These are phyloP conservation scores for Atherix ibis DNA, from an alignment of 2,888 invertebrate genomes.

Conservation along the genomic window DNA sequence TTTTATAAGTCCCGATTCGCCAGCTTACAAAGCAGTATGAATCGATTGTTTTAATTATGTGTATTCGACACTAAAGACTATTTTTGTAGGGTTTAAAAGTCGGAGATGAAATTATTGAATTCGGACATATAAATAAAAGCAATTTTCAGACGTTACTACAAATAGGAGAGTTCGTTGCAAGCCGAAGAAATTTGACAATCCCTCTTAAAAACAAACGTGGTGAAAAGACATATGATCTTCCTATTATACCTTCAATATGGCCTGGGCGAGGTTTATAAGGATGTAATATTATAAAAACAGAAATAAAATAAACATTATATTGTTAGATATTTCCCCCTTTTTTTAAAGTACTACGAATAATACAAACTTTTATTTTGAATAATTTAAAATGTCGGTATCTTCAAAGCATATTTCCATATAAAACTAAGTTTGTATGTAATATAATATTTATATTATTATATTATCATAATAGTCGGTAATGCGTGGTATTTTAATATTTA, in stretches of 20 bases:
- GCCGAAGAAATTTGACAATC: constrained; percentile 39
- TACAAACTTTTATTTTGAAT: too few relatives aligned
- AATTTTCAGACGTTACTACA: constrained; percentile 57
- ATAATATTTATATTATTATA: too few relatives aligned
- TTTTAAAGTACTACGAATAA: too few relatives aligned
- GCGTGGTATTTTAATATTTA: too few relatives aligned
- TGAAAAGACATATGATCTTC: constrained; percentile 36
- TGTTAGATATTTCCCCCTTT: too few relatives aligned
- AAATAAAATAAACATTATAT: constrained; percentile 32
- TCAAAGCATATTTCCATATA: too few relatives aligned
- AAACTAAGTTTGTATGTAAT: too few relatives aligned
- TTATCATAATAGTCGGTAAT: too few relatives aligned
- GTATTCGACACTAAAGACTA: background rate
- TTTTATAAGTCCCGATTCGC: constrained; percentile 57
- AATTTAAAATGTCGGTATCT: too few relatives aligned
- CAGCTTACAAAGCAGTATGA: constrained; percentile 66
- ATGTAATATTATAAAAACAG: constrained; percentile 51
- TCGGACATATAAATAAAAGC: constrained; percentile 54
- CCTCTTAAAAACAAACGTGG: constrained; percentile 39
- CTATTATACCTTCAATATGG: constrained; percentile 59
- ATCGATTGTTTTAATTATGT: constrained; percentile 3
- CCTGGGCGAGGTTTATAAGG: constrained; percentile 63
- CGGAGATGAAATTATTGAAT: constrained; percentile 55
- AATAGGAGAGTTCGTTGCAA: constrained; percentile 50
- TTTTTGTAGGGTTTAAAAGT: constrained; percentile 47